Conservation (phyloP, 2,888 invertebrate genomes). For the Temnothorax rugatulus region DNA sequence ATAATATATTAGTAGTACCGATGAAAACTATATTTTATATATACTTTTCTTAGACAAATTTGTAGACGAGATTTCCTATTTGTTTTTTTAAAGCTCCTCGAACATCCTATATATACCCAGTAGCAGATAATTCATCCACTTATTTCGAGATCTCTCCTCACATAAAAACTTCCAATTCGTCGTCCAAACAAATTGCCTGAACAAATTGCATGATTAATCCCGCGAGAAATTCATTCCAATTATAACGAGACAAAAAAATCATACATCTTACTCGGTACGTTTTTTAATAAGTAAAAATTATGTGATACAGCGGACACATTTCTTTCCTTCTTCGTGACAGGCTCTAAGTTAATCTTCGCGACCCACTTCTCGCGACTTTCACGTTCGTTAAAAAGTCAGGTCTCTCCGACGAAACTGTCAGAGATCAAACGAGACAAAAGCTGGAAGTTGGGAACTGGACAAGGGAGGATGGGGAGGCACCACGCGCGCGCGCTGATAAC, state of each 20-base stretch:
- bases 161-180: background rate
- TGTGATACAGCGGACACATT: background rate
- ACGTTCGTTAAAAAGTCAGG: slow-evolving; percentile 62
- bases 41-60: background rate
- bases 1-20: background rate
- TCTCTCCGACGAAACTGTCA: slow-evolving; percentile 61
- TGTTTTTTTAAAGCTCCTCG: background rate
- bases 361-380: slow-evolving; percentile 42
- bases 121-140: background rate
- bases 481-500: slow-evolving; percentile 81
- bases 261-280: background rate
- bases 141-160: background rate
- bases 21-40: background rate
- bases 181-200: background rate
- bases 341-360: slow-evolving; percentile 42
- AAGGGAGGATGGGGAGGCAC: slow-evolving; percentile 72
- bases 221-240: background rate
- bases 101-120: background rate
- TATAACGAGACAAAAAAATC: slow-evolving; percentile 7
- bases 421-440: slow-evolving; percentile 57
- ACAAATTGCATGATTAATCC: background rate
- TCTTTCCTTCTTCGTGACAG: background rate
- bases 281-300: slow-evolving; percentile 29
- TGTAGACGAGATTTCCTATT: background rate
- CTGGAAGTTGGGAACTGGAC: slow-evolving; percentile 65